Evolutionary conservation across 2,797 vertebrate species (phyloP), one percentile per base, ranked within the genome.

Genomic region (Etheostoma nigrum): DNA sequence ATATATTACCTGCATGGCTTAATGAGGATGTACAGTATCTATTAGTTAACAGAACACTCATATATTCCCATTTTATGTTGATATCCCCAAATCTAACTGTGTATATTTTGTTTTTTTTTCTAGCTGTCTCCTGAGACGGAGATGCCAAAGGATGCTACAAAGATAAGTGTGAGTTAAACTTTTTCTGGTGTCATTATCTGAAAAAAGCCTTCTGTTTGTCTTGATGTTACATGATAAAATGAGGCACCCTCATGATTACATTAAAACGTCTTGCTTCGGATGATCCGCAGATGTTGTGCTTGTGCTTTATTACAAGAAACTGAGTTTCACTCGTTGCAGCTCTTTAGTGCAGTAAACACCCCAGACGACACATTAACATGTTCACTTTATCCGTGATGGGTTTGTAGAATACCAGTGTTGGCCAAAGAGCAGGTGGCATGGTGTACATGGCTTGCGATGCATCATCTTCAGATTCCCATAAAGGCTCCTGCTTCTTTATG

Each of bases 151-250:
- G 98, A 97, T 11, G 97, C 97, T 0, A 98, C 97, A 63, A 99
- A 99, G 94, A 99, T 99, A 90, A 99, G 97, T n/a, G 98, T 99
- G 93, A 98, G 98, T 98, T 48, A 48, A 55, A 19, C 30, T 23
- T 42, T 61, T 7, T 68, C 44, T 72, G 54, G 53, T 63, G 25
- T 66, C 45, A 54, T 36, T 80, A 14, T 76, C 5, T 45, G 21
- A 58, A 44, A 64, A 67, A 52, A 75, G 45, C 74, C 3, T 74
- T 12, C 5, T 66, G 70, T 67, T 81, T 86, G 57, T 12, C 6
- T 71, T 45, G 54, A 21, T 77, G 27, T 71, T 66, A 44, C 14
- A 33, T 73, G 48, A 82, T 45, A 48, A 58, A 45, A 78, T 45
- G 44, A 81, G 42, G 52, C 69, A 60, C 47, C 40, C 44, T 74